A percentile compares a stretch with the other conserved stretches of the same genome.
phyloP scores from a whole-genome alignment of 2,113 vertebrate genomes.

The Malurus cyaneus region DNA sequence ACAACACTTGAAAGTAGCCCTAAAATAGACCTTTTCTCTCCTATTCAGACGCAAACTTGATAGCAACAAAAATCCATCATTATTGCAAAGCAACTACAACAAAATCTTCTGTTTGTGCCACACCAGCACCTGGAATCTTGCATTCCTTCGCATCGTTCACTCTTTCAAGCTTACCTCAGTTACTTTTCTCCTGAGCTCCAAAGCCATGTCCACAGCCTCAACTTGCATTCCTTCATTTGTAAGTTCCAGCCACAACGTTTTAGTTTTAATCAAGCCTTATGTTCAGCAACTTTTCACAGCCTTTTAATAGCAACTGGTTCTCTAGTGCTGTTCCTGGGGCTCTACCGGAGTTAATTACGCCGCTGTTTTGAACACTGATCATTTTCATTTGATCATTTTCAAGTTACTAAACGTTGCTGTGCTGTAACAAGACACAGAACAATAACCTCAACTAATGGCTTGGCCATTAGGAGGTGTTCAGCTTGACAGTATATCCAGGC shows the following conservation, averaged over 20 bases:
- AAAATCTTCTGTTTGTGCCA: background rate
- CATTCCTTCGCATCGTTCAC: fast-evolving
- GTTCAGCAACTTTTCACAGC: background rate
- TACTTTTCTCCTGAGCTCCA: fast-evolving
- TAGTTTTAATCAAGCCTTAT: background rate
- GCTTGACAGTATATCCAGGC: background rate
- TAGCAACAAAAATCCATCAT: background rate
- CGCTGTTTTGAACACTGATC: background rate
- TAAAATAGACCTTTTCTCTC: background rate
- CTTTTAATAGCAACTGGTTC: background rate
- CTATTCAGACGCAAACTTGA: background rate
- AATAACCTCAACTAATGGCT: background rate
- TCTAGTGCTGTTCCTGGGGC: background rate
- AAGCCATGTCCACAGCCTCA: background rate
- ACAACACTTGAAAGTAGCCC: background rate
- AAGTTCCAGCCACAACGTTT: background rate
- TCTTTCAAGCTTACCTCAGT: background rate
- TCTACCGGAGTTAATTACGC: background rate
- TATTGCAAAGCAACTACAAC: background rate
- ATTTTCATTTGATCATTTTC: background rate
- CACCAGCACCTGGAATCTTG: background rate
- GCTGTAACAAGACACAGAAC: background rate
- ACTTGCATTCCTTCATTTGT: background rate
- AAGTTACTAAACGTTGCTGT: background rate
- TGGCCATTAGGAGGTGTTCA: background rate